phyloP scores from a whole-genome alignment of 2,113 vertebrate genomes.

The Eurystomus gularis region DNA sequence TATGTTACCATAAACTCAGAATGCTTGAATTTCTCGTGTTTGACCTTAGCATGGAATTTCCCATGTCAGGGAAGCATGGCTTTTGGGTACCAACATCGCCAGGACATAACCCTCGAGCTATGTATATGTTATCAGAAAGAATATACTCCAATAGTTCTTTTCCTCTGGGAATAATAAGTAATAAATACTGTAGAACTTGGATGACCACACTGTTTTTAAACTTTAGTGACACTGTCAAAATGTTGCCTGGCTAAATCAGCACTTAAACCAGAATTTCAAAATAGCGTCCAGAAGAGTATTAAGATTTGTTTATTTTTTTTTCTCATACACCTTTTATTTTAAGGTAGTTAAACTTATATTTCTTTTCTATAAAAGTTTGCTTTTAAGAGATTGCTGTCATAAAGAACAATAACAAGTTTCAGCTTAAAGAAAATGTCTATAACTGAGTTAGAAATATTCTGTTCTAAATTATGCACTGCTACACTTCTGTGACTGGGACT shows the following conservation, averaged over 20 bases:
- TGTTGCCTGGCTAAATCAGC: not conserved
- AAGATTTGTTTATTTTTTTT: not conserved
- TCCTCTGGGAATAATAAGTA: conserved; percentile 14
- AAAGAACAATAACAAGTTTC: conserved; percentile 17
- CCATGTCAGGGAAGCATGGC: not conserved
- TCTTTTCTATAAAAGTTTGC: not conserved
- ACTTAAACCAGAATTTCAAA: not conserved
- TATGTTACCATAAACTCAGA: not conserved
- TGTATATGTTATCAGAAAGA: not conserved
- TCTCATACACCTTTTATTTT: not conserved
- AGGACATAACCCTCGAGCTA: not conserved
- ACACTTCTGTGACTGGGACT: not conserved
- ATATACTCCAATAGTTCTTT: not conserved
- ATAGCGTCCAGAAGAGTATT: not conserved
- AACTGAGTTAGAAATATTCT: conserved; percentile 46
- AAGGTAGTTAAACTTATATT: not conserved
- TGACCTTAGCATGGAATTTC: not conserved
- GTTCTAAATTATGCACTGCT: conserved; percentile 28
- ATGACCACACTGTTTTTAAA: not conserved
- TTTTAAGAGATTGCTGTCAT: conserved; percentile 22
- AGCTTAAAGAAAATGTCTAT: conserved; percentile 25
- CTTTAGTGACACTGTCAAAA: not conserved
- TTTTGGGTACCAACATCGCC: not conserved
- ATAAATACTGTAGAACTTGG: not conserved
- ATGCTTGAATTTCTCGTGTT: not conserved